Conservation (phyloP, 2,888 invertebrate species). For the Crossocerus cetratus region DNA sequence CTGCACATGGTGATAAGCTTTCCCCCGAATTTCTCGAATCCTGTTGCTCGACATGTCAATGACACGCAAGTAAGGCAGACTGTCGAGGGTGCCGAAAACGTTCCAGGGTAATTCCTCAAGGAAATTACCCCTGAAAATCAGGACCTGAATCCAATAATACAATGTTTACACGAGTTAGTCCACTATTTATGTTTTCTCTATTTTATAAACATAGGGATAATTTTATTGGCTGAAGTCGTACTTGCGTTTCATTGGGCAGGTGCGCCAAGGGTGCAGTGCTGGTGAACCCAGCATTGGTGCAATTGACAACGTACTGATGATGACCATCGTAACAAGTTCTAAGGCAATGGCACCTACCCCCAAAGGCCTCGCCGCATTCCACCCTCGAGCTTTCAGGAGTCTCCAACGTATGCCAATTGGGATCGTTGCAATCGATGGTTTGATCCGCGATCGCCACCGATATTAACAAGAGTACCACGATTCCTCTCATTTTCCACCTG, state of each 20-base stretch:
- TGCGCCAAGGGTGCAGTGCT: slow-evolving; percentile 80
- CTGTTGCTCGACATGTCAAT: slow-evolving; percentile 87
- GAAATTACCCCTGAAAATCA: slow-evolving; percentile 86
- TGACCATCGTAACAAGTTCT: slow-evolving; percentile 78
- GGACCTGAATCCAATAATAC: slow-evolving; percentile 74
- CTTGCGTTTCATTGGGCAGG: slow-evolving; percentile 83
- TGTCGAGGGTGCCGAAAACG: slow-evolving; percentile 82
- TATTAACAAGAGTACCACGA: slow-evolving; percentile 30
- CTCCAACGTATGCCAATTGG: slow-evolving; percentile 69
- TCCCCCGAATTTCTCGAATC: slow-evolving; percentile 85
- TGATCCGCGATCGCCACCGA: slow-evolving; percentile 26
- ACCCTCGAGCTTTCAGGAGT: slow-evolving; percentile 55
- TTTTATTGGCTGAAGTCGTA: slow-evolving; percentile 42
- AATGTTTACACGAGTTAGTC: no score
- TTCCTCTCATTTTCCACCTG: slow-evolving; percentile 41
- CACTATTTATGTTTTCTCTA: background rate
- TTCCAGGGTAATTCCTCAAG: slow-evolving; percentile 83
- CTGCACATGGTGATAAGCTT: slow-evolving; percentile 85
- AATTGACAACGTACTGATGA: slow-evolving; percentile 83
- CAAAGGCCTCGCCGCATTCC: slow-evolving; percentile 77
- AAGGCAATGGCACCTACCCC: slow-evolving; percentile 80
- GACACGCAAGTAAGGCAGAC: slow-evolving; percentile 80
- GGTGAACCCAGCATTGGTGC: slow-evolving; percentile 82
- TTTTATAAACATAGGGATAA: background rate
- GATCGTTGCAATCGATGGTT: slow-evolving; percentile 54